Percentiles rank a stretch among this genome's conserved stretches.
Conservation (phyloP, 2,797 vertebrate species). For the Antennarius maculatus region DNA sequence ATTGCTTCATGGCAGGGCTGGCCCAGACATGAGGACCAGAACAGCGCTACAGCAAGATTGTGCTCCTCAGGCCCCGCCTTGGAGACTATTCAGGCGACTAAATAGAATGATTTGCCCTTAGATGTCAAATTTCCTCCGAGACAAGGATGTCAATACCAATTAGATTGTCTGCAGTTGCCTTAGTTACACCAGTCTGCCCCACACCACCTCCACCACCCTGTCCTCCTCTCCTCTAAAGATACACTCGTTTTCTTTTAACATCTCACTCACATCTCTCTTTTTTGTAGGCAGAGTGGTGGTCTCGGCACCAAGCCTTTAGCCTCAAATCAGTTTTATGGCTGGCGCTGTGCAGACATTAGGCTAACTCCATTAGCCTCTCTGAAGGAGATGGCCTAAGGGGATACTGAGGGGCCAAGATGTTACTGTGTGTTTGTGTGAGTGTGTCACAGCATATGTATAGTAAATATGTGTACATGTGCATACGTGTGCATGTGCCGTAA, state of each 20-base stretch:
- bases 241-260: slow-evolving; percentile 77
- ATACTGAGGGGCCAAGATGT: slow-evolving; percentile 70
- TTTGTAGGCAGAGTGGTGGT: slow-evolving; percentile 76
- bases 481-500: slow-evolving; percentile 10
- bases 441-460: background rate
- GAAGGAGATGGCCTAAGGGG: slow-evolving; percentile 77
- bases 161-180: slow-evolving; percentile 85
- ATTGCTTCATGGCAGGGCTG: slow-evolving; percentile 76
- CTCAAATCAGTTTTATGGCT: slow-evolving; percentile 85
- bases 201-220: slow-evolving; percentile 50
- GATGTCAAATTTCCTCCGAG: slow-evolving; percentile 88
- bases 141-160: slow-evolving; percentile 89
- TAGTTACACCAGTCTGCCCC: slow-evolving; percentile 74
- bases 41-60: slow-evolving; percentile 74
- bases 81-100: slow-evolving; percentile 86
- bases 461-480: background rate
- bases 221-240: slow-evolving; percentile 72
- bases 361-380: slow-evolving; percentile 83
- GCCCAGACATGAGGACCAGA: slow-evolving; percentile 77
- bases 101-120: slow-evolving; percentile 90
- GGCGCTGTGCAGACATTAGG: slow-evolving; percentile 82
- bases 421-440: slow-evolving; percentile 30
- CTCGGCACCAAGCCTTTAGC: slow-evolving; percentile 80
- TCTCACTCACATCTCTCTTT: slow-evolving; percentile 77
- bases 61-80: slow-evolving; percentile 77